A percentile compares a stretch with the other conserved stretches of the same genome.
Evolutionary conservation across 2,888 invertebrate genomes (phyloP).

Genomic region (Chalcis sispes): DNA sequence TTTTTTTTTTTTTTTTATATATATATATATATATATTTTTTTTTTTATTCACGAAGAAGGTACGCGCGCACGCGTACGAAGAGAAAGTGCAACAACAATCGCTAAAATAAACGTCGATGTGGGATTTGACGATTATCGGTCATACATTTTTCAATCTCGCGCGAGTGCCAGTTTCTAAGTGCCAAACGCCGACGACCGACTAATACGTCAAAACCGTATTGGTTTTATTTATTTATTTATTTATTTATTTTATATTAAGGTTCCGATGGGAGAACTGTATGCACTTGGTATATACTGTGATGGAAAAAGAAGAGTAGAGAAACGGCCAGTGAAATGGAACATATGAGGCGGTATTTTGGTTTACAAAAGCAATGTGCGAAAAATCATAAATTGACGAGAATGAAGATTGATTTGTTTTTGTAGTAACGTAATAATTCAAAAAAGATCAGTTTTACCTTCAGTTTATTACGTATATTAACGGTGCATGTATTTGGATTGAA

Average conservation of each 20-base stretch:
- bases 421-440: not conserved
- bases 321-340: too few relatives aligned
- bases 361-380: conserved; percentile 8
- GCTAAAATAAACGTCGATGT: conserved; percentile 37
- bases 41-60: too few relatives aligned
- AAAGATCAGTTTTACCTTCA: not conserved
- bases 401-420: conserved; percentile 15
- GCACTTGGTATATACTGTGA: not conserved
- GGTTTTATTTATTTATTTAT: conserved; percentile 10
- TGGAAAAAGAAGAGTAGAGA: too few relatives aligned
- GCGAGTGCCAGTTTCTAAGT: conserved; percentile 30
- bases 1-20: too few relatives aligned
- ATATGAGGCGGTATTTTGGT: not conserved
- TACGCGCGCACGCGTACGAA: not conserved
- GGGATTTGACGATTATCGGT: conserved; percentile 46
- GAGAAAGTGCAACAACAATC: too few relatives aligned
- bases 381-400: conserved; percentile 8
- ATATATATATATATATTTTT: too few relatives aligned
- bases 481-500: too few relatives aligned
- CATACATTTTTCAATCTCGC: conserved; percentile 42
- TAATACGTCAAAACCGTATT: conserved; percentile 26
- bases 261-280: too few relatives aligned
- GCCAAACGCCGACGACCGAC: too few relatives aligned
- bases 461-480: not conserved
- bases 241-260: not conserved